Conservation (phyloP, 2,797 vertebrate genomes). For the Pangasius macronema region DNA sequence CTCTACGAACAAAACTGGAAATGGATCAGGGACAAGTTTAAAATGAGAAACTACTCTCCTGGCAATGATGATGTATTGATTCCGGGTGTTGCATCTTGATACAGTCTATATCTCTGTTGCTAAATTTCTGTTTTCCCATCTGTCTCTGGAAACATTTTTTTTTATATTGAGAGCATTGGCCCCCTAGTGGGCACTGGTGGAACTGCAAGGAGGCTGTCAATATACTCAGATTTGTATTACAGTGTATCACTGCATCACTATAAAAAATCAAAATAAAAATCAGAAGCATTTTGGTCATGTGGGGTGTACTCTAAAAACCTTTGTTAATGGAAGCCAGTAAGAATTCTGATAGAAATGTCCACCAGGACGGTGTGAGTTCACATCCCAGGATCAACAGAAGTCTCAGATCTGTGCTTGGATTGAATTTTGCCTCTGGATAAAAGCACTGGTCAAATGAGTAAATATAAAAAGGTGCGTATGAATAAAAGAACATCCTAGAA, state of each 20-base stretch:
- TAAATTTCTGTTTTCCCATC: not conserved
- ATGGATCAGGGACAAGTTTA: not conserved
- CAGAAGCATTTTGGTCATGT: not conserved
- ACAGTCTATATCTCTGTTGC: not conserved
- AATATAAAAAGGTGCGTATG: not conserved
- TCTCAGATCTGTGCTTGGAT: not conserved
- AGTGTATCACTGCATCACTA: not conserved
- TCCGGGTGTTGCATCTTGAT: not conserved
- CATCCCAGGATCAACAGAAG: not conserved
- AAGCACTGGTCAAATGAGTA: not conserved
- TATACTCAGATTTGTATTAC: not conserved
- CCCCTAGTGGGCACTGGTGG: not conserved
- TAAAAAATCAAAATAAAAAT: not conserved
- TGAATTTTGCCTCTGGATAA: not conserved
- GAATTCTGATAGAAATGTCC: not conserved
- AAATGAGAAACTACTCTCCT: not conserved
- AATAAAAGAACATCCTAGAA: not conserved
- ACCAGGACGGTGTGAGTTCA: not conserved
- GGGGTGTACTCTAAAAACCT: not conserved
- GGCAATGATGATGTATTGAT: not conserved
- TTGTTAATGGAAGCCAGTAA: not conserved
- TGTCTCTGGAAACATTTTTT: not conserved
- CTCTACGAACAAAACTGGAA: not conserved
- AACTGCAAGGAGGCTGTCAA: not conserved
- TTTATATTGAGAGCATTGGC: not conserved